These are phyloP conservation scores for Monochamus alternatus DNA, from an alignment of 2,888 invertebrate species.

Conservation along the genomic window DNA sequence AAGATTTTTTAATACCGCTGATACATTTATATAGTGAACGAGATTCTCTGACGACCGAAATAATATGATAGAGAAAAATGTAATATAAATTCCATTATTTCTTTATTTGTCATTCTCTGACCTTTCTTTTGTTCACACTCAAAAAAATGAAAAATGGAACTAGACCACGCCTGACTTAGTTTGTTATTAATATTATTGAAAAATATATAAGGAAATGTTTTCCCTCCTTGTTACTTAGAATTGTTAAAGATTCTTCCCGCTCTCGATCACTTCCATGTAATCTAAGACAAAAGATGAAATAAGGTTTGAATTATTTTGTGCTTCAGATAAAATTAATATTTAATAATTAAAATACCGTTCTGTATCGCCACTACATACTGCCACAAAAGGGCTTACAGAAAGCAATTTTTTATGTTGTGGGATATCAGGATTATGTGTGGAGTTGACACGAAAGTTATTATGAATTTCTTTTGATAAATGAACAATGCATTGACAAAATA, in stretches of 20 bases:
- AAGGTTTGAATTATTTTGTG: too few relatives aligned
- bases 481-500: constrained; percentile 5
- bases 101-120: constrained; percentile 14
- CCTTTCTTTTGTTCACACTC: constrained; percentile 9
- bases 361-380: too few relatives aligned
- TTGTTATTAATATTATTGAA: background rate
- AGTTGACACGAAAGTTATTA: constrained; percentile 16
- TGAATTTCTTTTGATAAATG: constrained; percentile 32
- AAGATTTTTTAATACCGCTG: background rate
- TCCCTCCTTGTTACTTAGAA: background rate
- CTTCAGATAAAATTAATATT: too few relatives aligned
- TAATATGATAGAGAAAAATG: constrained; percentile 9
- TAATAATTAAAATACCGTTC: too few relatives aligned
- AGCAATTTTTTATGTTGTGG: background rate
- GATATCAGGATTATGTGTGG: constrained; percentile 3
- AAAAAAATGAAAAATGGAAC: constrained; percentile 17
- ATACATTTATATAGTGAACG: background rate
- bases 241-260: background rate
- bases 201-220: constrained; percentile 1
- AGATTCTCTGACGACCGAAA: background rate
- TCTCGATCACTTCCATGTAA: too few relatives aligned
- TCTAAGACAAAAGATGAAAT: too few relatives aligned
- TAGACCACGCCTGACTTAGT: constrained; percentile 5
- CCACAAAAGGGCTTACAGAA: too few relatives aligned
- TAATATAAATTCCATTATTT: constrained; percentile 29